phyloP scores from a whole-genome alignment of 2,113 vertebrate genomes.

The Sinocyclocheilus rhinocerous region DNA sequence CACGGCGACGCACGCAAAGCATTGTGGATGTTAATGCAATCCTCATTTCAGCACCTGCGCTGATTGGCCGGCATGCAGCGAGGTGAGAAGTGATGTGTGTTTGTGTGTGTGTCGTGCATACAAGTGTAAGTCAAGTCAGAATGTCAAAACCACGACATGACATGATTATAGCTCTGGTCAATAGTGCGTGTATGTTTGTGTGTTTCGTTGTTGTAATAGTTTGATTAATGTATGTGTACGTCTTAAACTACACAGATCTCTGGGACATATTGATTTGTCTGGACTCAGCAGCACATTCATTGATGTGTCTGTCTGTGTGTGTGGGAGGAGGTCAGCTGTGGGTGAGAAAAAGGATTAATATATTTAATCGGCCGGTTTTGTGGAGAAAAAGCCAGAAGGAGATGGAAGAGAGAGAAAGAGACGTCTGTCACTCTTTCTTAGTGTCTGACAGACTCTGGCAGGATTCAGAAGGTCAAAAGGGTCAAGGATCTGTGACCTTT shows the following conservation, averaged over 20 bases:
- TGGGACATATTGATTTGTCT: constrained; percentile 39
- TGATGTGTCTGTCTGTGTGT: constrained; percentile 41
- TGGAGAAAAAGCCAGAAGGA: constrained; percentile 1
- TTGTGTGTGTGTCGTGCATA: neutral
- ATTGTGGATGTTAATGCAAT: constrained; percentile 87
- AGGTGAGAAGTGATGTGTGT: constrained; percentile 29
- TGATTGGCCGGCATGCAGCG: constrained; percentile 82
- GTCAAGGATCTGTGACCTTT: constrained; percentile 56
- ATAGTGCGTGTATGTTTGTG: constrained; percentile 7
- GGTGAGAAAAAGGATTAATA: constrained; percentile 22
- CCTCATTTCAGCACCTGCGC: constrained; percentile 76
- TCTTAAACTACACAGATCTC: constrained; percentile 13
- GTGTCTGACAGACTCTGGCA: constrained; percentile 57
- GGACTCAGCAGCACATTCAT: constrained; percentile 41
- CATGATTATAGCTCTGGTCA: constrained; percentile 26
- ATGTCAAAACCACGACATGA: constrained; percentile 20
- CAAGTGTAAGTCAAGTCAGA: constrained; percentile 6
- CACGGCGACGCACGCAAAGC: constrained; percentile 80
- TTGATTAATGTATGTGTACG: constrained; percentile 32
- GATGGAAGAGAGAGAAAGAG: constrained; percentile 6
- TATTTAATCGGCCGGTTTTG: constrained; percentile 25
- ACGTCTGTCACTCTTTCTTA: constrained; percentile 46
- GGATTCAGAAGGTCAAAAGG: constrained; percentile 56
- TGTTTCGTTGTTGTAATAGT: constrained; percentile 27
- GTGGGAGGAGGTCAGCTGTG: constrained; percentile 28